Evolutionary conservation across 2,113 vertebrate genomes (phyloP).

Genomic region (Triplophysa siluroides): DNA sequence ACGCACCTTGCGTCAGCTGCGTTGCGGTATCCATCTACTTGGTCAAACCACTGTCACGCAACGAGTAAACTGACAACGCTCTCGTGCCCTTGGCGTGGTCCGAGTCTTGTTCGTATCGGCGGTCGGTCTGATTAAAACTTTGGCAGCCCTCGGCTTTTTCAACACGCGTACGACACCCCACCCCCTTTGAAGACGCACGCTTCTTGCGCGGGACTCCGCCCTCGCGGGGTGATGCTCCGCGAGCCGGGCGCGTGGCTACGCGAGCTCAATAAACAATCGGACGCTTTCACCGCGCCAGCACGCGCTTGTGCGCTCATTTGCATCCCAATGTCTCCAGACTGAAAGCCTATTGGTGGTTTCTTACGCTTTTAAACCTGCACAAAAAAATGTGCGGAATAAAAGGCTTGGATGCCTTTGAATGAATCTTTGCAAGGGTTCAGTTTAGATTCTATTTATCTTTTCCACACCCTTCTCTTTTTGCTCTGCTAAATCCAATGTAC

Average conservation of each 20-base stretch:
- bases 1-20: constrained; percentile 66
- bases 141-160: constrained; percentile 83
- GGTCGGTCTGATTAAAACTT: constrained; percentile 79
- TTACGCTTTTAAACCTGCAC: constrained; percentile 68
- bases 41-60: constrained; percentile 44
- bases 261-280: constrained; percentile 80
- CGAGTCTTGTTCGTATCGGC: constrained; percentile 75
- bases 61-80: constrained; percentile 62
- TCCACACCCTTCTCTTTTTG: constrained; percentile 56
- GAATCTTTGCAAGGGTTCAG: constrained; percentile 68
- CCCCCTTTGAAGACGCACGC: constrained; percentile 72
- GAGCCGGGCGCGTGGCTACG: constrained; percentile 86
- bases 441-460: constrained; percentile 65
- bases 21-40: constrained; percentile 73
- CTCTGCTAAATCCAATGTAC: constrained; percentile 60
- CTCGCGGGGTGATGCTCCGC: constrained; percentile 75
- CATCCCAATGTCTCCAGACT: constrained; percentile 79
- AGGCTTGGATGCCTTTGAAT: constrained; percentile 75
- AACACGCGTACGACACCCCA: constrained; percentile 79
- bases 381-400: constrained; percentile 47
- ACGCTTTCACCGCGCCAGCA: constrained; percentile 77
- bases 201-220: constrained; percentile 76
- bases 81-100: constrained; percentile 75
- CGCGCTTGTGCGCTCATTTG: constrained; percentile 75
- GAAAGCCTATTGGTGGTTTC: constrained; percentile 78